Conservation (phyloP, 2,888 invertebrate species). For the Lithophane ornitopus region DNA sequence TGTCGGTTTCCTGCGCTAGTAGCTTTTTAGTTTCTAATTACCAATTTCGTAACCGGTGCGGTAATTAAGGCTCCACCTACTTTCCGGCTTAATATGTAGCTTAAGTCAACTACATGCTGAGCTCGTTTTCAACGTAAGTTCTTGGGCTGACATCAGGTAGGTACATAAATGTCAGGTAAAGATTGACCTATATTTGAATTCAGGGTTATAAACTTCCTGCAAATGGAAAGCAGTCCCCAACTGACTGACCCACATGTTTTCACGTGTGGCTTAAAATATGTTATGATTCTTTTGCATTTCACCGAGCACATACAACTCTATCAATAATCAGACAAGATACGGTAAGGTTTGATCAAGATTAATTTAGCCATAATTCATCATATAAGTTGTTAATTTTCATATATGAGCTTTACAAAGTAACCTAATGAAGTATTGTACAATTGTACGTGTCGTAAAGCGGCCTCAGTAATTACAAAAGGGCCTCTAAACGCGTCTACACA, state of each 20-base stretch:
- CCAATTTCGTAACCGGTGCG: constrained; percentile 33
- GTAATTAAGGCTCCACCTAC: constrained; percentile 26
- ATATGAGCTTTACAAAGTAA: constrained; percentile 6
- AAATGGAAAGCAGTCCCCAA: constrained; percentile 29
- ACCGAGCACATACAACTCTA: not conserved
- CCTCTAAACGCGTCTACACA: constrained; percentile 39
- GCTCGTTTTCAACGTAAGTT: constrained; percentile 29
- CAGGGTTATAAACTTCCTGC: constrained; percentile 33
- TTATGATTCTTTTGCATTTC: constrained; percentile 6
- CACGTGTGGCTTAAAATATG: constrained; percentile 13
- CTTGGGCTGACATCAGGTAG: constrained; percentile 9
- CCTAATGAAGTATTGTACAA: constrained; percentile 24
- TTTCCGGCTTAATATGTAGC: constrained; percentile 15
- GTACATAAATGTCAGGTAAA: constrained; percentile 14
- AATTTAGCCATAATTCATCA: not conserved
- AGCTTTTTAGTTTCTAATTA: constrained; percentile 51
- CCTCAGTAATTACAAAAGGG: constrained; percentile 50
- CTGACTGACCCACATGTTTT: constrained; percentile 18
- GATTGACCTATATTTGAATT: constrained; percentile 51
- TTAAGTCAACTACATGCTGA: constrained; percentile 15
- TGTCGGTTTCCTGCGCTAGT: constrained; percentile 22
- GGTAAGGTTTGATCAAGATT: not conserved
- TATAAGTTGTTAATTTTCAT: constrained; percentile 1
- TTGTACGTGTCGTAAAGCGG: constrained; percentile 20
- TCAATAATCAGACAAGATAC: not conserved